Conservation (phyloP, 1,140 invertebrate genomes). For the Meloidogyne floridensis region DNA sequence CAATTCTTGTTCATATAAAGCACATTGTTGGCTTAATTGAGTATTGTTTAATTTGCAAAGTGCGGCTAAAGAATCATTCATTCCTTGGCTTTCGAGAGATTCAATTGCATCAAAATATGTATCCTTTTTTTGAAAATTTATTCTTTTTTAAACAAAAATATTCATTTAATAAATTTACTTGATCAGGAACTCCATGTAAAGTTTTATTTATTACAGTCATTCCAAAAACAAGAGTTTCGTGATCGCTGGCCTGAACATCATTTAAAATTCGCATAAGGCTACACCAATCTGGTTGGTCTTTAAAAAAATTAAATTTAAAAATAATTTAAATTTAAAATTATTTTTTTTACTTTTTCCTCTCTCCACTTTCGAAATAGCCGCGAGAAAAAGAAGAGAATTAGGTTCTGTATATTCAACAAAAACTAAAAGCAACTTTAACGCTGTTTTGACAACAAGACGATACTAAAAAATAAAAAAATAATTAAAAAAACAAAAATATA, state of each 20-base stretch:
- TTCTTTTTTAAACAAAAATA: too few species aligned
- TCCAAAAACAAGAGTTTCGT: slow-evolving; percentile 90
- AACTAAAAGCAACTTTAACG: slow-evolving; percentile 90
- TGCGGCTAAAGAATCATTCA: slow-evolving; percentile 72
- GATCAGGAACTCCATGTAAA: slow-evolving; percentile 87
- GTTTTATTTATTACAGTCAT: slow-evolving; percentile 96
- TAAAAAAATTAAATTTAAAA: slow-evolving; percentile 21
- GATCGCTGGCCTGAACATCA: slow-evolving; percentile 90
- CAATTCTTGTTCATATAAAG: slow-evolving; percentile 59
- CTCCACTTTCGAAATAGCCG: slow-evolving; percentile 85
- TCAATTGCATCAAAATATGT: slow-evolving; percentile 98
- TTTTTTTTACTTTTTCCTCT: slow-evolving; percentile 72
- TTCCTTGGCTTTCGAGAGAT: slow-evolving; percentile 89
- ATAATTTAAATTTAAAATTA: slow-evolving; percentile 14
- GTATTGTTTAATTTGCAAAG: slow-evolving; percentile 58
- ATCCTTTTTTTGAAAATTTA: slow-evolving; percentile 72
- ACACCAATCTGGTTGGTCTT: slow-evolving; percentile 75
- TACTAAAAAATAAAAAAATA: slow-evolving; percentile 70
- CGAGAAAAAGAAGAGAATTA: slow-evolving; percentile 84
- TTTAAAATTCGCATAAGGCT: slow-evolving; percentile 86
- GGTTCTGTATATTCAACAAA: slow-evolving; percentile 97
- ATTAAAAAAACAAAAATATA: slow-evolving; percentile 12
- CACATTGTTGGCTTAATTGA: slow-evolving; percentile 60
- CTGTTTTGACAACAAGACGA: slow-evolving; percentile 95
- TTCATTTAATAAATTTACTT: slow-evolving; percentile 28